phyloP scores from a whole-genome alignment of 2,888 invertebrate genomes.

The Morpho deidamia region DNA sequence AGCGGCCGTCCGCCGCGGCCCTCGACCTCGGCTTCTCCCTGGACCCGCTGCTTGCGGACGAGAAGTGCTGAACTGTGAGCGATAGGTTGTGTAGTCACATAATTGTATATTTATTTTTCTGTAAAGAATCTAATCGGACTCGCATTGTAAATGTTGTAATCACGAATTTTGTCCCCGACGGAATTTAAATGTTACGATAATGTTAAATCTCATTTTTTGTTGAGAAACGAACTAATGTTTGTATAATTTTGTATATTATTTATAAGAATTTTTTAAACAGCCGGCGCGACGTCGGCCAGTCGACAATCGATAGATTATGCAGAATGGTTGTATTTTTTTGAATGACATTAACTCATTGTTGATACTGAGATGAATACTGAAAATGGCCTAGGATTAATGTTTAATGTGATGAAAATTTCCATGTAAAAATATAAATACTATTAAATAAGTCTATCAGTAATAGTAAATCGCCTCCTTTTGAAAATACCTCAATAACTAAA shows the following conservation, averaged over 20 bases:
- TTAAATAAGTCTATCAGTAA: slow-evolving; percentile 73
- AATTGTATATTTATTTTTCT: slow-evolving; percentile 74
- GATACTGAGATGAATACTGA: slow-evolving; percentile 67
- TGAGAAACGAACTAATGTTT: slow-evolving; percentile 63
- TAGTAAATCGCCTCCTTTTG: slow-evolving; percentile 75
- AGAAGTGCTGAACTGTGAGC: slow-evolving; percentile 66
- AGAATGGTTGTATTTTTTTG: slow-evolving; percentile 74
- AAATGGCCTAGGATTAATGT: slow-evolving; percentile 72
- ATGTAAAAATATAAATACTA: slow-evolving; percentile 78
- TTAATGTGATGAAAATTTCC: slow-evolving; percentile 76
- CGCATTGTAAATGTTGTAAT: slow-evolving; percentile 56
- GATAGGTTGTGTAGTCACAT: slow-evolving; percentile 68
- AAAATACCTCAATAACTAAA: slow-evolving; percentile 74
- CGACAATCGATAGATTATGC: slow-evolving; percentile 59
- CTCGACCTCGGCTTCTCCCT: slow-evolving; percentile 67
- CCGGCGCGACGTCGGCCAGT: slow-evolving; percentile 48
- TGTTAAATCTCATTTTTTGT: slow-evolving; percentile 66
- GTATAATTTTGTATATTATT: slow-evolving; percentile 79
- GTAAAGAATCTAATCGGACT: slow-evolving; percentile 61
- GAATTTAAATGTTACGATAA: slow-evolving; percentile 58
- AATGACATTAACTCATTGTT: slow-evolving; percentile 65
- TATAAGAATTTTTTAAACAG: slow-evolving; percentile 64
- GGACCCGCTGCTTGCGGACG: slow-evolving; percentile 70
- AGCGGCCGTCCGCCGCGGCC: slow-evolving; percentile 43
- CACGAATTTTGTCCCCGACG: slow-evolving; percentile 55